phyloP scores from a whole-genome alignment of 2,888 invertebrate genomes.

The Parapristionchus giblindavisi region DNA sequence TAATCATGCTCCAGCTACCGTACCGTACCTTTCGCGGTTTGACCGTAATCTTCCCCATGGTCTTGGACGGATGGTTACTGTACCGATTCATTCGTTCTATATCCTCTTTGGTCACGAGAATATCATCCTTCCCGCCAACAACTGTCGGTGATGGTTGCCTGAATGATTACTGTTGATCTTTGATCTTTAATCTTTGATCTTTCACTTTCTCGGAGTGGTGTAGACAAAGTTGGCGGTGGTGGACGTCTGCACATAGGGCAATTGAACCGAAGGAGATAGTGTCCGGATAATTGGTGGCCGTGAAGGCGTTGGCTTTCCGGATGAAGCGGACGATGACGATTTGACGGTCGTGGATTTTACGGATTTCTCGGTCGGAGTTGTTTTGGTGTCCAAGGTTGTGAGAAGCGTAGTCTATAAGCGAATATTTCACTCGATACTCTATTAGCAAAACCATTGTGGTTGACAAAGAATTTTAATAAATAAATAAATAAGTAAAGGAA shows the following conservation, averaged over 20 bases:
- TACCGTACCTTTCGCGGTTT: not conserved
- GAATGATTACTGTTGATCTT: not conserved
- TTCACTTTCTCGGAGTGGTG: slow-evolving; percentile 28
- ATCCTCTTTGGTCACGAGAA: slow-evolving; percentile 31
- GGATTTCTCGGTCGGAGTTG: no score
- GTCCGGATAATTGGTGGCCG: slow-evolving; percentile 5
- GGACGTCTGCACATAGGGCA: not conserved
- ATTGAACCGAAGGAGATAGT: not conserved
- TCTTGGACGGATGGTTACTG: not conserved
- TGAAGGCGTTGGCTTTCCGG: not conserved
- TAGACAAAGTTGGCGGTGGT: slow-evolving; percentile 24
- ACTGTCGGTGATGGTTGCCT: slow-evolving; percentile 8
- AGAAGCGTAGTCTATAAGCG: not conserved
- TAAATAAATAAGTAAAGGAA: not conserved
- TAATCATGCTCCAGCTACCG: no score
- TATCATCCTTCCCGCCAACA: not conserved
- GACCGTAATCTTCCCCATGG: slow-evolving; percentile 11
- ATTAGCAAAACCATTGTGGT: no score
- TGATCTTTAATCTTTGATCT: not conserved
- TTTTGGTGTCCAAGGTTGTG: no score
- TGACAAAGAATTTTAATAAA: no score
- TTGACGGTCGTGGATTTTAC: no score
- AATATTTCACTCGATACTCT: no score
- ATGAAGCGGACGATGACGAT: no score
- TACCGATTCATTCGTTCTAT: not conserved